Percentiles rank a stretch among this genome's conserved stretches.
Conservation (phyloP, 2,797 vertebrate species). For the Amphiprion clarkii region DNA sequence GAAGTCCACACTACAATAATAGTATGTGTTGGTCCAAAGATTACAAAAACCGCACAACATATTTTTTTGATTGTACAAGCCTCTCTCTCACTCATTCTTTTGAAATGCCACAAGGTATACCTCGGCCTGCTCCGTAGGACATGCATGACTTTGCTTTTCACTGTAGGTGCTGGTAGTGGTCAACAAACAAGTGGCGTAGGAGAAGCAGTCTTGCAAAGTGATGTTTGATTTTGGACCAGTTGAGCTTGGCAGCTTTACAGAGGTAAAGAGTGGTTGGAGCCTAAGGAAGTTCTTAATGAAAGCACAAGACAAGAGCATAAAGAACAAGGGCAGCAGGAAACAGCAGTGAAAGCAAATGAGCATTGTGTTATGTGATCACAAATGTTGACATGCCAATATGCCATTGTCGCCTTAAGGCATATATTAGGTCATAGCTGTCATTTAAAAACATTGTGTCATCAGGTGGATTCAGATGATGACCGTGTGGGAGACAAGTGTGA, state of each 20-base stretch:
- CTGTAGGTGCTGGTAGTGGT: conserved; percentile 35
- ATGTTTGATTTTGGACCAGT: conserved; percentile 48
- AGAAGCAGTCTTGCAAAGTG: conserved; percentile 5
- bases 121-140: conserved; percentile 52
- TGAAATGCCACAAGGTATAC: neutral
- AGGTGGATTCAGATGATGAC: conserved; percentile 96
- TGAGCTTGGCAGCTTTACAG: conserved; percentile 50
- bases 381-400: neutral
- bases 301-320: conserved; percentile 17
- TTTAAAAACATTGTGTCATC: conserved; percentile 13
- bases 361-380: neutral
- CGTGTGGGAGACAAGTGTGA: conserved; percentile 96
- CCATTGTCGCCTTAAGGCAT: neutral
- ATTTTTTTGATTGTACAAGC: neutral
- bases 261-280: conserved; percentile 27
- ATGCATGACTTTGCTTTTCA: conserved; percentile 20
- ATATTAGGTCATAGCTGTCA: neutral
- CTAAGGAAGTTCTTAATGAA: conserved; percentile 32
- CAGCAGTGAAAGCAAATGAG: neutral
- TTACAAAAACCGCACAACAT: conserved; percentile 8
- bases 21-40: conserved; percentile 14
- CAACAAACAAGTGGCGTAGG: conserved; percentile 23
- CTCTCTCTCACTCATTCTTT: neutral
- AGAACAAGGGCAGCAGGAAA: conserved; percentile 16
- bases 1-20: conserved; percentile 30